These are phyloP conservation scores for Alexandromys fortis DNA, from an alignment of 2,113 vertebrate genomes.

Conservation along the genomic window DNA sequence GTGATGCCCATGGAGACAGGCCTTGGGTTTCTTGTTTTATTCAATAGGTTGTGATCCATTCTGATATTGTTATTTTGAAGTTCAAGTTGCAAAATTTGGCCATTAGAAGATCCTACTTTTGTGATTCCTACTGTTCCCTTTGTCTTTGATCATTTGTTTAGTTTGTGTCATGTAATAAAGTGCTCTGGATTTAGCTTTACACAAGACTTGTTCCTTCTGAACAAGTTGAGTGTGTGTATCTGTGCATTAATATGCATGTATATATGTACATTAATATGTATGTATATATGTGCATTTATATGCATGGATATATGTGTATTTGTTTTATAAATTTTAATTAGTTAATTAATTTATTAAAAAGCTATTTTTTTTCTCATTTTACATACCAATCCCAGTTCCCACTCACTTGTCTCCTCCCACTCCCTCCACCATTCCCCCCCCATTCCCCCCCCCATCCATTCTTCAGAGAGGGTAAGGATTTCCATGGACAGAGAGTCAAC, in stretches of 20 bases:
- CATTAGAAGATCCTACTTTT: background rate
- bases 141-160: background rate
- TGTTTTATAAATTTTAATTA: too few species aligned
- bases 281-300: background rate
- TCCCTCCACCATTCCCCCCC: too few species aligned
- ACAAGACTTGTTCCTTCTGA: background rate
- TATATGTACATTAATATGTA: background rate
- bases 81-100: background rate
- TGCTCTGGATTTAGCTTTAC: background rate
- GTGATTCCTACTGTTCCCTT: background rate
- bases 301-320: background rate
- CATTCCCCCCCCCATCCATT: too few species aligned
- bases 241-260: background rate
- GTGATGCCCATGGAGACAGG: background rate
- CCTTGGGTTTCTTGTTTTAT: background rate
- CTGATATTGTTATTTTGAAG: background rate
- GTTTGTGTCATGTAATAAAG: background rate
- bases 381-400: too few species aligned
- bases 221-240: background rate
- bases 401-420: too few species aligned
- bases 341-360: too few species aligned
- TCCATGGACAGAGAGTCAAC: too few species aligned
- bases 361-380: too few species aligned
- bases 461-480: too few species aligned
- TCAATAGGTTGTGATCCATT: background rate